Evolutionary conservation across 2,113 vertebrate genomes (phyloP), one percentile per base, ranked within the genome.

Genomic region (Stegastes partitus): DNA sequence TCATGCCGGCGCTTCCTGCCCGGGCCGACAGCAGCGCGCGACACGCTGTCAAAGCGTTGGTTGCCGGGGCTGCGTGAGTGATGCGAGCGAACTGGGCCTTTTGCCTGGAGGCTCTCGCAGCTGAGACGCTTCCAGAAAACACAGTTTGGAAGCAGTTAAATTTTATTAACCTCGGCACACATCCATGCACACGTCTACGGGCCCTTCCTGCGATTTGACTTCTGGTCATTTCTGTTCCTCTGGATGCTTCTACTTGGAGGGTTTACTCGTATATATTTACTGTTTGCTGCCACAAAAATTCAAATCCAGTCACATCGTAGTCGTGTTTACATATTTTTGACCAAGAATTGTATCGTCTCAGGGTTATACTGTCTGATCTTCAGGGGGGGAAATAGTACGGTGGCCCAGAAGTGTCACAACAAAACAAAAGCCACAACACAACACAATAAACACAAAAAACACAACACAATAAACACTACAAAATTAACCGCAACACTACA

Each of bases 61-160:
- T 74, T 49, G 26, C 63, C 47, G 58, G 64, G 18, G 28, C 19
- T 61, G 59, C 50, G 71, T 64, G 63, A 68, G 67, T 53, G 61
- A 81, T 78, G 66, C 66, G 75, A 28, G 19, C 61, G 61, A 79
- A 78, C 25, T 77, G 25, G 51, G 16, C 25, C 37, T 55, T 42
- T 67, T 0, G 45, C 80, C 79, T 12, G 1, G 6, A 59, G 76
- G 62, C 76, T 42, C 25, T 80, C 68, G 51, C 39, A 44, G 53
- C 37, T 2, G 8, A 66, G 28, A 74, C 45, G 47, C 64, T 83
- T 83, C 54, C 21, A 68, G 71, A 75, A 86, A 61, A 72, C 50
- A 71, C n/a, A 56, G 58, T 63, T 68, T 76, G 19, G 45, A 49
- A 70, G 50, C 57, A 65, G 50, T 68, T 64, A n/a, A 63, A 81